Conservation (phyloP, 2,113 vertebrate genomes). For the Megaceryle torquata region DNA sequence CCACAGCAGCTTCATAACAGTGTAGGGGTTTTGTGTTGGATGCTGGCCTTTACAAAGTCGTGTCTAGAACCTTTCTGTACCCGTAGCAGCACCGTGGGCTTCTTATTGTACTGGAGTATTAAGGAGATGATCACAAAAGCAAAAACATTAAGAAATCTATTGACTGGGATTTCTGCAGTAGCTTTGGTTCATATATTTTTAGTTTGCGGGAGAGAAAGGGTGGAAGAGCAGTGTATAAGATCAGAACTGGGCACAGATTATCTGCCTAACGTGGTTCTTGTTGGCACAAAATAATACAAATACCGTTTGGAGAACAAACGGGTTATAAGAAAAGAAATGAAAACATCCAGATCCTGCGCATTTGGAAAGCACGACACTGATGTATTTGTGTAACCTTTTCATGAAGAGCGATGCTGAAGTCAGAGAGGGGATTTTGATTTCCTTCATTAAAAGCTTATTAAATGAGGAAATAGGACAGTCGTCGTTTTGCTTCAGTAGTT, state of each 20-base stretch:
- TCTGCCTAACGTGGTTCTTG: neutral
- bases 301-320: constrained; percentile 13
- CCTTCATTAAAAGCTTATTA: constrained; percentile 82
- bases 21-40: neutral
- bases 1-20: neutral
- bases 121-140: neutral
- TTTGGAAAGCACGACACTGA: constrained; percentile 62
- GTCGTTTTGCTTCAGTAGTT: constrained; percentile 70
- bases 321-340: neutral
- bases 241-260: constrained; percentile 23
- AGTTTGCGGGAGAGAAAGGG: neutral
- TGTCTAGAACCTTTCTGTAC: neutral
- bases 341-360: constrained; percentile 17
- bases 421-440: constrained; percentile 66
- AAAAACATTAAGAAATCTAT: neutral
- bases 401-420: constrained; percentile 48
- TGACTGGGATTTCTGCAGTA: neutral
- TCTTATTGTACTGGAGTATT: neutral
- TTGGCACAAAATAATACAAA: constrained; percentile 15
- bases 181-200: neutral
- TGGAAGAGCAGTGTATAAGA: neutral
- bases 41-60: neutral
- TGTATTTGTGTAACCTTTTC: constrained; percentile 74
- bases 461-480: constrained; percentile 76
- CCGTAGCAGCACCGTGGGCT: neutral